phyloP scores from a whole-genome alignment of 2,888 invertebrate genomes.

The Octodonta nipae region DNA sequence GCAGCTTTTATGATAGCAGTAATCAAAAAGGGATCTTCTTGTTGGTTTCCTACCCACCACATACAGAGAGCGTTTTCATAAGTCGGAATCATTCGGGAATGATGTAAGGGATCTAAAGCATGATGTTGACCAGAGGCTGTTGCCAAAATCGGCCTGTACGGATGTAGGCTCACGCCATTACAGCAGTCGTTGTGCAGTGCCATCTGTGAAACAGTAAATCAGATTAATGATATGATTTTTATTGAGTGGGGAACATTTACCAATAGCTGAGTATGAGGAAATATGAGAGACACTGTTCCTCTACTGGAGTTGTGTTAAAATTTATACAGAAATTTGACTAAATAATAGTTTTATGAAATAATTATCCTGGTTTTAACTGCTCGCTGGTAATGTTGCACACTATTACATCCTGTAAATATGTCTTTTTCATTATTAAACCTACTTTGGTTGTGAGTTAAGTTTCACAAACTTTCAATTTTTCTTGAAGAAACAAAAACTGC shows the following conservation, averaged over 20 bases:
- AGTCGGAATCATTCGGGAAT: slow-evolving; percentile 26
- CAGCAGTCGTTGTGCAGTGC: slow-evolving; percentile 60
- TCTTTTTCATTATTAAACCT: slow-evolving; percentile 14
- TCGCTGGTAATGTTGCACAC: slow-evolving; percentile 16
- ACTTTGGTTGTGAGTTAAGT: slow-evolving; percentile 4
- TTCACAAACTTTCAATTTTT: too few relatives aligned
- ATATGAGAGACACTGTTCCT: slow-evolving; percentile 22
- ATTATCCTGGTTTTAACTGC: slow-evolving; percentile 19
- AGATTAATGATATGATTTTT: too few relatives aligned
- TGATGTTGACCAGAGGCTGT: slow-evolving; percentile 77
- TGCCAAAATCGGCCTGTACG: slow-evolving; percentile 64
- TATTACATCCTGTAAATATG: slow-evolving; percentile 21
- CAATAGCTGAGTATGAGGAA: slow-evolving; percentile 19
- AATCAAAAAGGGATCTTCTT: slow-evolving; percentile 31
- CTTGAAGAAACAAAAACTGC: too few relatives aligned
- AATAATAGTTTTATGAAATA: slow-evolving; percentile 13
- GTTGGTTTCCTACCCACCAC: slow-evolving; percentile 36
- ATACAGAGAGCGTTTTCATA: slow-evolving; percentile 35
- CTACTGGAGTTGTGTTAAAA: slow-evolving; percentile 3
- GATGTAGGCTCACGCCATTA: slow-evolving; percentile 81
- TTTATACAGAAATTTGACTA: too few relatives aligned
- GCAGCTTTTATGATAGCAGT: slow-evolving; percentile 31
- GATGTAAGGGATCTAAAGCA: slow-evolving; percentile 37
- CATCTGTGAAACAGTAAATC: slow-evolving; percentile 44
- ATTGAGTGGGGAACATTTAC: too few relatives aligned